A percentile compares a stretch with the other conserved stretches of the same genome.
phyloP scores from a whole-genome alignment of 23 tunicate genomes.

The Phallusia fumigata region DNA sequence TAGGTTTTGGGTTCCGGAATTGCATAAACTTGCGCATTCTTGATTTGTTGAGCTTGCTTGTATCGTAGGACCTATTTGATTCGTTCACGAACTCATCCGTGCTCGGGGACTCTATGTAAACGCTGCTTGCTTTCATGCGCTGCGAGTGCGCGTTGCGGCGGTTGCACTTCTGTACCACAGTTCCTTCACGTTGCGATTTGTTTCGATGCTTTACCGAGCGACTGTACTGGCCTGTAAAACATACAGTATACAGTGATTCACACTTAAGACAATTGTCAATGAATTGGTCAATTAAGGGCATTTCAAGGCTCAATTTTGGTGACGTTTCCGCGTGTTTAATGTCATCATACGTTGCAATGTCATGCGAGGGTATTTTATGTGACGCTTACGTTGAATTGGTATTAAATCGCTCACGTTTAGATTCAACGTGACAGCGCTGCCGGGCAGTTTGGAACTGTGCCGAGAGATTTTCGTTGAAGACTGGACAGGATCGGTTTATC shows the following conservation, averaged over 20 bases:
- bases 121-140: background rate
- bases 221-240: background rate
- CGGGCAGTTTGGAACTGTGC: too few species aligned
- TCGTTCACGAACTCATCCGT: background rate
- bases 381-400: background rate
- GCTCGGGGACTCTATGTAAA: background rate
- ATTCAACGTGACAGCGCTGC: background rate
- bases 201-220: background rate
- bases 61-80: background rate
- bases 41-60: background rate
- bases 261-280: background rate
- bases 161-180: slow-evolving; percentile 3
- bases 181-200: background rate
- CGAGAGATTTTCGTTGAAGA: too few species aligned
- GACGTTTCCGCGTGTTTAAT: background rate
- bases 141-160: background rate
- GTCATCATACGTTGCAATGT: background rate
- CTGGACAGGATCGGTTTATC: background rate
- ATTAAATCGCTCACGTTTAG: background rate
- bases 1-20: slow-evolving; percentile 5
- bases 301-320: too few species aligned
- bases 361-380: background rate
- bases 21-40: slow-evolving; percentile 52
- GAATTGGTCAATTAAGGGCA: background rate
- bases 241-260: background rate